Conservation (phyloP, 2,797 vertebrate species). For the Tenualosa ilisha region DNA sequence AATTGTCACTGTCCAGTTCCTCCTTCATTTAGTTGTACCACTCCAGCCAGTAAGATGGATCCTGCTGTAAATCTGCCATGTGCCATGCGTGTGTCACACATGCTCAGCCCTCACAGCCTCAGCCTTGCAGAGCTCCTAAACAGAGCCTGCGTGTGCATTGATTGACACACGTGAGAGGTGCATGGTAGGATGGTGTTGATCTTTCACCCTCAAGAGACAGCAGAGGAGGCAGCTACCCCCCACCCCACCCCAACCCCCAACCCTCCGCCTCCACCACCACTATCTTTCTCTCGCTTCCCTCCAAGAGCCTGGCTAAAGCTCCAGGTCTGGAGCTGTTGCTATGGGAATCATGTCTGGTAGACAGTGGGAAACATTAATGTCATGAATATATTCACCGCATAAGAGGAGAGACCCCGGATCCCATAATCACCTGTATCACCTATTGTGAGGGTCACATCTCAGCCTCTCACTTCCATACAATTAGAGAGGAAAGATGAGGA, state of each 20-base stretch:
- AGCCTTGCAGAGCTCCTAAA: neutral
- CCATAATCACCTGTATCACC: constrained; percentile 10
- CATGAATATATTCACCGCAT: neutral
- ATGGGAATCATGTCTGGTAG: neutral
- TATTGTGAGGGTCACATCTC: neutral
- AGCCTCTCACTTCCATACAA: neutral
- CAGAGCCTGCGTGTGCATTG: neutral
- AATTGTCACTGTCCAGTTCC: neutral
- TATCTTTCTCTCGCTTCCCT: neutral
- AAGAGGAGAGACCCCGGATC: neutral
- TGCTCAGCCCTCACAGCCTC: no score
- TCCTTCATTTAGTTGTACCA: neutral
- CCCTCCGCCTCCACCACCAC: neutral
- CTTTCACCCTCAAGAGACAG: no score
- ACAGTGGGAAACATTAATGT: neutral
- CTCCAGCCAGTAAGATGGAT: neutral
- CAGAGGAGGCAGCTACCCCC: neutral
- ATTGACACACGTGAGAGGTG: neutral
- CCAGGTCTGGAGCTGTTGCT: neutral
- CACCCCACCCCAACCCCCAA: neutral
- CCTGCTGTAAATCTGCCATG: neutral
- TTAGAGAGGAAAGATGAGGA: neutral
- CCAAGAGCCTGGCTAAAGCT: neutral
- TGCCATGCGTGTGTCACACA: no score
- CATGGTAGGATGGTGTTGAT: neutral